Base-by-base conservation (phyloP, 92 coral and sea anemone genomes). In the Epizoanthus fatuus region DNA sequence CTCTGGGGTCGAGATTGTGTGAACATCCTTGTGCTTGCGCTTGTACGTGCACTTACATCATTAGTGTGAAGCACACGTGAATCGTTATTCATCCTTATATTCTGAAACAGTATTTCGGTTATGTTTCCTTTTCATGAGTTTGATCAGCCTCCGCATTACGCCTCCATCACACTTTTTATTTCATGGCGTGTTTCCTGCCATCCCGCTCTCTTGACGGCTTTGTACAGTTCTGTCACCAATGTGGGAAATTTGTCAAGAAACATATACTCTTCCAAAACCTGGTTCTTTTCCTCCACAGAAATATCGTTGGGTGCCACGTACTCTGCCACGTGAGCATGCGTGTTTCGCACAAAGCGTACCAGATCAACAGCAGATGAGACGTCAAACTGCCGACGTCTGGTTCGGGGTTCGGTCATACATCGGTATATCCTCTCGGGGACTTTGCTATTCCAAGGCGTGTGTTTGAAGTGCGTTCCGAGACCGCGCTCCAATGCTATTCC, bases 291-390 rank as follows among this genome's bases (percentile, higher is more conserved):
- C 0, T 45, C 51, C 5, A 1, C 51, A 45, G 51, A 5, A 45
- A 45, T 45, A 5, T 4, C 4, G 47, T 4, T 3, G 35, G 1
- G n/a, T 17, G 87, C n/a, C 12, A 77, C 63, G 14, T 35, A 44
- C 40, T 83, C 87, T 44, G 71, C 65, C 69, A 58, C 73, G 80
- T 83, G 87, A 17, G 71, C 67, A 79, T 83, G 73, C 20, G 87
- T 69, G 51, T 83, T 83, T 7, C 87, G 58, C 45, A 83, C 39
- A 45, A 83, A 83, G 45, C 87, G 56, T 15, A 71, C 15, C 29
- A 83, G 56, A 45, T 70, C 87, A 45, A 70, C 45, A n/a, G 63
- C 69, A 17, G 71, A 19, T 29, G 58, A 57, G 35, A 79, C 52
- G 8, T 79, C 49, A 17, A 68, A 83, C 17, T 71, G 57, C 80